Percentiles rank a stretch among this genome's conserved stretches.
Conservation (phyloP, 1,140 invertebrate genomes). For the Armadillidium nasatum region DNA sequence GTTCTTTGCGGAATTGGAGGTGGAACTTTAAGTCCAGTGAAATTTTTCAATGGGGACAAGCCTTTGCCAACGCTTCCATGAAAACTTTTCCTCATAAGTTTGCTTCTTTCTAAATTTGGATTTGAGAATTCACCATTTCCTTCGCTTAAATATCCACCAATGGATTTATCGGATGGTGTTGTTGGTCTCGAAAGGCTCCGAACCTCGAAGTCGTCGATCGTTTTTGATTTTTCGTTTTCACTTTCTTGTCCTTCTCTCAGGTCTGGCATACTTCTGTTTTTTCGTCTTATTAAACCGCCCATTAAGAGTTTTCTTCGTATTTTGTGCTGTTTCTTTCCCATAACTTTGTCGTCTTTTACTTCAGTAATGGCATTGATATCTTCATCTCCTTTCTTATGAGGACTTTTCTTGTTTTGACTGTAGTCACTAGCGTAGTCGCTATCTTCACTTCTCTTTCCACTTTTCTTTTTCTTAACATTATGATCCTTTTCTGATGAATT, state of each 20-base stretch:
- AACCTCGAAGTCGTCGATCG: slow-evolving; percentile 42
- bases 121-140: slow-evolving; percentile 78
- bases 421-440: slow-evolving; percentile 41
- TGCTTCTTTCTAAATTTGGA: slow-evolving; percentile 76
- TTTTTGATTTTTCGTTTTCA: slow-evolving; percentile 53
- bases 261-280: slow-evolving; percentile 87
- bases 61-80: slow-evolving; percentile 75
- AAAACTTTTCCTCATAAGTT: slow-evolving; percentile 82
- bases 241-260: slow-evolving; percentile 61
- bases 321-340: slow-evolving; percentile 83
- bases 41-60: slow-evolving; percentile 59
- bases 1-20: slow-evolving; percentile 78
- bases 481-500: slow-evolving; percentile 45
- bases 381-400: slow-evolving; percentile 56
- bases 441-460: slow-evolving; percentile 29
- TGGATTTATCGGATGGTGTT: slow-evolving; percentile 58
- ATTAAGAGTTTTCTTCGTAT: slow-evolving; percentile 79
- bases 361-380: slow-evolving; percentile 40
- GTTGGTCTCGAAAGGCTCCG: slow-evolving; percentile 42
- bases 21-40: slow-evolving; percentile 62
- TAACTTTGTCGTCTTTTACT: slow-evolving; percentile 40
- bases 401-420: slow-evolving; percentile 37
- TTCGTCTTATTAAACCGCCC: slow-evolving; percentile 79
- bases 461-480: slow-evolving; percentile 35
- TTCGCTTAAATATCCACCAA: slow-evolving; percentile 73